Percentiles rank a stretch among this genome's conserved stretches.
Conservation (phyloP, 2,113 vertebrate species). For the Gymnogyps californianus region DNA sequence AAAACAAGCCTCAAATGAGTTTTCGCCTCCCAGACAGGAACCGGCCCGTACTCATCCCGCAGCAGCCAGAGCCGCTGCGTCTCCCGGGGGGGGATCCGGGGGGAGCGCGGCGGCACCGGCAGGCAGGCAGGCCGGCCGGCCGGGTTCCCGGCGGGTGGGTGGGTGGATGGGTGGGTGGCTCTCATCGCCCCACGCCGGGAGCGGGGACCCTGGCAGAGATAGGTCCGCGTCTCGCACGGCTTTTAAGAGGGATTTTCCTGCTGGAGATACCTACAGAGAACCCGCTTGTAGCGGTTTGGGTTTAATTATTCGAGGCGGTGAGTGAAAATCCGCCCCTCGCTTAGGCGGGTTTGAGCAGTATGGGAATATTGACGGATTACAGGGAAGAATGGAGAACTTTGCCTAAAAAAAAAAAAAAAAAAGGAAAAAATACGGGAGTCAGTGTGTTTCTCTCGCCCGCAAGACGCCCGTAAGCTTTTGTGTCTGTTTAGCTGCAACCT, state of each 20-base stretch:
- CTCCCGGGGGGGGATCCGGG: no score
- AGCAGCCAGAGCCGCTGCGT: not conserved
- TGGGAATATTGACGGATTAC: not conserved
- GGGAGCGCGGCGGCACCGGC: no score
- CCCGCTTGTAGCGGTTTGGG: not conserved
- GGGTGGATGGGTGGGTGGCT: not conserved
- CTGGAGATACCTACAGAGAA: not conserved
- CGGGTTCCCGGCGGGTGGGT: no score
- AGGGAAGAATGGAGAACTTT: constrained; percentile 34
- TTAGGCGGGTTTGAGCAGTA: not conserved
- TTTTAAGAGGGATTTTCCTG: not conserved
- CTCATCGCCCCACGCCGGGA: not conserved
- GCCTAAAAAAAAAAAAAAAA: not conserved
- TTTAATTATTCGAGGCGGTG: not conserved
- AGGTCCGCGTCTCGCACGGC: not conserved
- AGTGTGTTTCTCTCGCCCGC: not conserved
- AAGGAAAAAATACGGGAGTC: not conserved
- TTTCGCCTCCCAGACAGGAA: not conserved
- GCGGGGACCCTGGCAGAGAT: not conserved
- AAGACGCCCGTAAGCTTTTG: constrained; percentile 52
- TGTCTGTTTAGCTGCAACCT: constrained; percentile 59
- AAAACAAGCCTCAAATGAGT: not conserved
- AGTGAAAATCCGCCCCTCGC: not conserved
- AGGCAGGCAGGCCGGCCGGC: no score
- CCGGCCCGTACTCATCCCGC: not conserved